Percentiles rank a stretch among this genome's conserved stretches.
Evolutionary conservation across 2,888 invertebrate genomes (phyloP).

Genomic region (Pterostichus niger): DNA sequence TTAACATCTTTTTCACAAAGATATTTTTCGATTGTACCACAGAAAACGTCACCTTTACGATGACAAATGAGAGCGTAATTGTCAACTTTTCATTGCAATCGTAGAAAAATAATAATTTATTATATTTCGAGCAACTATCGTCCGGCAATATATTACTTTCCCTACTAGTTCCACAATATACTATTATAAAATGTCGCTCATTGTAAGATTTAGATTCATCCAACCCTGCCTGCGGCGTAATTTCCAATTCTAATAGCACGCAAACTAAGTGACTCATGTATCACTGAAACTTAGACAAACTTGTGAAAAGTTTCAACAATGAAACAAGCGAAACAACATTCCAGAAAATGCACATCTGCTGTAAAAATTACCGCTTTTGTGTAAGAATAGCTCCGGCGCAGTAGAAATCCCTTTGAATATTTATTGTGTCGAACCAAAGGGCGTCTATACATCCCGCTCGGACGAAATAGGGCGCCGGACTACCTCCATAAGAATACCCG

Average conservation of each 20-base stretch:
- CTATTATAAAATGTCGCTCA: too few species aligned
- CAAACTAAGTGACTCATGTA: slow-evolving; percentile 11
- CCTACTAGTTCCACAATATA: too few species aligned
- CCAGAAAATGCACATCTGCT: slow-evolving; percentile 53
- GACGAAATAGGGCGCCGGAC: background rate
- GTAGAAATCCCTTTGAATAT: slow-evolving; percentile 70
- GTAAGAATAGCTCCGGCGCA: slow-evolving; percentile 39
- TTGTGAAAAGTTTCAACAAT: slow-evolving; percentile 50
- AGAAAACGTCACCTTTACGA: too few species aligned
- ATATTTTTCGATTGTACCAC: too few species aligned
- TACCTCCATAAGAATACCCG: background rate
- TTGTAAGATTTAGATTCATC: too few species aligned
- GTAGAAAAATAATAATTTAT: too few species aligned
- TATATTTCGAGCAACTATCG: too few species aligned
- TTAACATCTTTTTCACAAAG: too few species aligned
- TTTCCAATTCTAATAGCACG: slow-evolving; percentile 29
- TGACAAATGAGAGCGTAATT: too few species aligned
- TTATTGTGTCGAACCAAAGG: slow-evolving; percentile 69
- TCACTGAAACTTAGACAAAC: slow-evolving; percentile 48
- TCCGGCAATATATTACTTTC: too few species aligned
- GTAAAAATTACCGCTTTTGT: slow-evolving; percentile 60
- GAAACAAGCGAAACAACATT: slow-evolving; percentile 24
- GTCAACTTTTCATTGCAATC: too few species aligned
- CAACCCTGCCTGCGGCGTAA: background rate
- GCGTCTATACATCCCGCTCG: slow-evolving; percentile 14